phyloP scores from a whole-genome alignment of 2,113 vertebrate genomes.

The Carettochelys insculpta region DNA sequence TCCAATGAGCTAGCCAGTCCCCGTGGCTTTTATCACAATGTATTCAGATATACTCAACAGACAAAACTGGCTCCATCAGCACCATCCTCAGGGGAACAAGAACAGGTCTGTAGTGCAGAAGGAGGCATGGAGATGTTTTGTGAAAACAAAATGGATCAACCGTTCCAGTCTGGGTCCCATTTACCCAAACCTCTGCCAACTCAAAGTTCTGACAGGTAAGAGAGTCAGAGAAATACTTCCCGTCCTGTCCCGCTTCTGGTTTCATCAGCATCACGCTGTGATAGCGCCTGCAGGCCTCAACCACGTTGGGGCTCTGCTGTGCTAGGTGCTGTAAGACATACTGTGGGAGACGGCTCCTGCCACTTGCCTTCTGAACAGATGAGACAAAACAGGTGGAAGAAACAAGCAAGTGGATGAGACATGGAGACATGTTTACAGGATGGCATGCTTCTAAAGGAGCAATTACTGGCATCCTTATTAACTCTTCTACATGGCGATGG shows the following conservation, averaged over 20 bases:
- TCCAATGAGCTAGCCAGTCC: background rate
- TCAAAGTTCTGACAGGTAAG: too few relatives aligned
- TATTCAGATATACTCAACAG: too few relatives aligned
- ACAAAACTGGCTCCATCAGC: too few relatives aligned
- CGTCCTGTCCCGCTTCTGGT: background rate
- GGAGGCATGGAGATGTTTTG: too few relatives aligned
- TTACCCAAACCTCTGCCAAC: too few relatives aligned
- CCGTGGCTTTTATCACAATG: too few relatives aligned
- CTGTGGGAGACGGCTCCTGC: background rate
- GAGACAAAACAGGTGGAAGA: background rate
- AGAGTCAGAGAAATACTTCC: too few relatives aligned
- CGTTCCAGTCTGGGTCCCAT: too few relatives aligned
- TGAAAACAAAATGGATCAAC: too few relatives aligned
- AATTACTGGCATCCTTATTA: background rate
- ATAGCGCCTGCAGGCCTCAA: background rate
- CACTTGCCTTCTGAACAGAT: background rate
- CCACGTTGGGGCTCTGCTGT: background rate
- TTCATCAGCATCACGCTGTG: background rate
- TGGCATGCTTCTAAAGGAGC: background rate
- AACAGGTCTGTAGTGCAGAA: too few relatives aligned
- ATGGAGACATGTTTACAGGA: background rate
- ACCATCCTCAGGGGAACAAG: too few relatives aligned
- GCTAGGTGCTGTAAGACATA: background rate
- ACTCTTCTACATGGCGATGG: background rate
- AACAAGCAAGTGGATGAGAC: background rate